These are phyloP conservation scores for Phylloscopus trochilus DNA, from an alignment of 2,113 vertebrate genomes.

Conservation along the genomic window DNA sequence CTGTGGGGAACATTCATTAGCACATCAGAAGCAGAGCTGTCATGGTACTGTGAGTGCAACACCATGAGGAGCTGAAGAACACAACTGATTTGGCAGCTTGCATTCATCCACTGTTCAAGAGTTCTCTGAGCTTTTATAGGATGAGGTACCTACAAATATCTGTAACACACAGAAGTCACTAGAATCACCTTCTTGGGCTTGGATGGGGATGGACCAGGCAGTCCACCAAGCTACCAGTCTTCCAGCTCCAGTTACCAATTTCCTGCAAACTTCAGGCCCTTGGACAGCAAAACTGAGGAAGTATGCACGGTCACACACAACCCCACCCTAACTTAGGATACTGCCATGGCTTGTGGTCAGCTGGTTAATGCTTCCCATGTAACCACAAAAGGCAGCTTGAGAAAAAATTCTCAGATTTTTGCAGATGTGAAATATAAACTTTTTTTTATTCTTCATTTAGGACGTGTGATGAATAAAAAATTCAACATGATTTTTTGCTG, in stretches of 20 bases:
- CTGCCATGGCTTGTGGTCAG: neutral
- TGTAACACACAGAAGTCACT: neutral
- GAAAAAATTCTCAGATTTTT: neutral
- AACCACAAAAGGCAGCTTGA: neutral
- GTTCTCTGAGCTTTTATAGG: neutral
- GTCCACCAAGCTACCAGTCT: neutral
- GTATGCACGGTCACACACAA: too few relatives aligned
- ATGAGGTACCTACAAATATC: neutral
- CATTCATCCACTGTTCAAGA: neutral
- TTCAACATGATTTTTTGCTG: neutral
- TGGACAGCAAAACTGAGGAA: neutral
- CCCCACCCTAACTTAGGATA: neutral
- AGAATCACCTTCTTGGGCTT: neutral
- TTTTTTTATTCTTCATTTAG: neutral
- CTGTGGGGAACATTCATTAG: neutral
- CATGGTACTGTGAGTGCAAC: neutral
- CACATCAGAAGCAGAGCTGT: neutral
- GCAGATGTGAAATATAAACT: neutral
- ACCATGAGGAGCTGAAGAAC: neutral
- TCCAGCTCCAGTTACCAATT: neutral
- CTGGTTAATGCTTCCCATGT: neutral
- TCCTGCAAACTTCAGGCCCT: neutral
- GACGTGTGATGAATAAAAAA: neutral
- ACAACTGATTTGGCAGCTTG: neutral
- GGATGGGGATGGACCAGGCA: neutral